Percentiles rank a stretch among this genome's conserved stretches.
These are phyloP conservation scores for Umimayanthus kanabou DNA, from an alignment of 92 coral and sea anemone species.

Conservation along the genomic window DNA sequence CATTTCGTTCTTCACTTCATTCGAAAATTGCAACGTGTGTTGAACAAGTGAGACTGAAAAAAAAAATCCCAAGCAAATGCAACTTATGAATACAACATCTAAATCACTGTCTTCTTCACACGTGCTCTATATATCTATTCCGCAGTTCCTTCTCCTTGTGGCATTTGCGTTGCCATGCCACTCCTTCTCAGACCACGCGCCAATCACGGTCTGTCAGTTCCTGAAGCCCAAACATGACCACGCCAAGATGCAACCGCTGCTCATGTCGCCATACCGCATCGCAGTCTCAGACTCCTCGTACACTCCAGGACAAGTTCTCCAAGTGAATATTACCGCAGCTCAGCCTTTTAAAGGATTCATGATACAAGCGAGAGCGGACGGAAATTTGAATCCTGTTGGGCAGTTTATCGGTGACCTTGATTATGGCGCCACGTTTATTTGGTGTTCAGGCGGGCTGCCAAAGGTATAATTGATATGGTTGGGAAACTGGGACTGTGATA, in stretches of 20 bases:
- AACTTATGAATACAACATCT: too few relatives aligned
- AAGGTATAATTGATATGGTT: neutral
- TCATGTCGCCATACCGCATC: constrained; percentile 25
- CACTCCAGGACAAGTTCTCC: constrained; percentile 8
- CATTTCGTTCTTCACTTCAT: too few relatives aligned
- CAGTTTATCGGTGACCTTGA: constrained; percentile 23
- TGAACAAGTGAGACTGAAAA: too few relatives aligned
- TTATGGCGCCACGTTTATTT: constrained; percentile 23
- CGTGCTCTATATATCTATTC: neutral
- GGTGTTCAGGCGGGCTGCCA: constrained; percentile 33
- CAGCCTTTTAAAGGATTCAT: constrained; percentile 25
- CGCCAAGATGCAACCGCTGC: constrained; percentile 10
- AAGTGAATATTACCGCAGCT: constrained; percentile 10
- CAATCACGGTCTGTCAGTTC: constrained; percentile 17
- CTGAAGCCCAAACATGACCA: constrained; percentile 1
- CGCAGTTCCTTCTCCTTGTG: constrained; percentile 19
- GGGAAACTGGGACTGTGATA: too few relatives aligned
- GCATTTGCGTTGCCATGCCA: constrained; percentile 25
- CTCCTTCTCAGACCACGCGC: constrained; percentile 23
- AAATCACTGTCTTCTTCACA: too few relatives aligned
- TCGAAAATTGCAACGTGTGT: too few relatives aligned
- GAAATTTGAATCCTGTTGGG: constrained; percentile 29
- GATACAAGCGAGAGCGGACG: constrained; percentile 38
- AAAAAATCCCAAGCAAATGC: too few relatives aligned
- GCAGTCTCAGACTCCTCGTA: constrained; percentile 23